A percentile compares a stretch with the other conserved stretches of the same genome.
Evolutionary conservation across 2,888 invertebrate genomes (phyloP).

Genomic region (Phyllotreta cruciferae): DNA sequence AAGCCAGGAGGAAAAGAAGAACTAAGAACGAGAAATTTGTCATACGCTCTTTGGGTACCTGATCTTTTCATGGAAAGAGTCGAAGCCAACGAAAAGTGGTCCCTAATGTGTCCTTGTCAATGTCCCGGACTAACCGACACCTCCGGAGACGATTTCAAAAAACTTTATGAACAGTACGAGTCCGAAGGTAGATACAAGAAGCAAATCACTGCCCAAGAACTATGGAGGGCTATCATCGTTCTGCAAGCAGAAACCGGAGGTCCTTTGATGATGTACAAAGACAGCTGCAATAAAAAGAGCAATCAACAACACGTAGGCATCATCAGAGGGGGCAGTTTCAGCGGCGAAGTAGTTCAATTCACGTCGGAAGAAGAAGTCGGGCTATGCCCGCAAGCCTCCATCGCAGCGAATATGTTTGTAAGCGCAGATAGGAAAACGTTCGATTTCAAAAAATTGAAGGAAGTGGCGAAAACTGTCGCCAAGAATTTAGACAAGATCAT

Average conservation of each 20-base stretch:
- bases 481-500: constrained; percentile 96
- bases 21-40: constrained; percentile 90
- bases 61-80: constrained; percentile 98
- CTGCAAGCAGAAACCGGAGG: constrained; percentile 98
- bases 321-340: constrained; percentile 85
- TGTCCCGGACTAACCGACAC: constrained; percentile 88
- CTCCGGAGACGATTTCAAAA: constrained; percentile 95
- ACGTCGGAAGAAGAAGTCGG: constrained; percentile 92
- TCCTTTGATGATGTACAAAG: constrained; percentile 97
- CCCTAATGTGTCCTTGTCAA: constrained; percentile 95
- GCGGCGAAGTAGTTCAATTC: constrained; percentile 97
- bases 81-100: constrained; percentile 85
- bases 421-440: constrained; percentile 75
- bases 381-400: constrained; percentile 96
- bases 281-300: constrained; percentile 95
- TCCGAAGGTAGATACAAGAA: constrained; percentile 68
- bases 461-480: constrained; percentile 87
- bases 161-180: constrained; percentile 87
- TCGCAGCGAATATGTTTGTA: constrained; percentile 95
- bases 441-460: constrained; percentile 86
- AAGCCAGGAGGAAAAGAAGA: constrained; percentile 93
- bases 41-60: constrained; percentile 97
- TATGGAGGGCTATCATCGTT: constrained; percentile 95
- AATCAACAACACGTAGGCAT: constrained; percentile 99
- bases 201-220: constrained; percentile 79